Conservation (phyloP, 2,113 vertebrate genomes). For the Periophthalmodon schlosseri region DNA sequence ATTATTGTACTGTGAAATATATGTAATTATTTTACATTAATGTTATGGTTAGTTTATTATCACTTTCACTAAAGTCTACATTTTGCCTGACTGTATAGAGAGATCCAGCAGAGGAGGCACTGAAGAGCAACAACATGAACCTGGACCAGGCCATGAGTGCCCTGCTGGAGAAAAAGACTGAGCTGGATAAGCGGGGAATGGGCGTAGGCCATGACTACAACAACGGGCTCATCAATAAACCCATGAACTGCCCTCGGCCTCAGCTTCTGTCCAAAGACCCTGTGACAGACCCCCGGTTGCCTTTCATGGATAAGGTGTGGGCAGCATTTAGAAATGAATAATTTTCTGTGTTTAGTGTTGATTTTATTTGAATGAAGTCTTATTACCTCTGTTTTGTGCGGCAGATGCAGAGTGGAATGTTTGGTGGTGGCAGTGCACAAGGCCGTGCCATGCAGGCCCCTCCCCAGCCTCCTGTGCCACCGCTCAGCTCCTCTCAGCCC, state of each 20-base stretch:
- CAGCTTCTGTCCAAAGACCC: constrained; percentile 97
- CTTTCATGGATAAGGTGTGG: constrained; percentile 94
- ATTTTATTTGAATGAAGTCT: neutral
- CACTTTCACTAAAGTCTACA: neutral
- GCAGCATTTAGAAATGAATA: neutral
- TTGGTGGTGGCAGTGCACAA: constrained; percentile 95
- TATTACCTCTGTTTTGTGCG: constrained; percentile 69
- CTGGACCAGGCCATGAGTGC: constrained; percentile 99
- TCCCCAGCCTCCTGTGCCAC: constrained; percentile 89
- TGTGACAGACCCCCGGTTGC: constrained; percentile 88
- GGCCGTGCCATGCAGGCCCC: constrained; percentile 89
- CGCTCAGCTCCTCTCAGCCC: constrained; percentile 98
- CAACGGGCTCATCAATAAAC: constrained; percentile 92
- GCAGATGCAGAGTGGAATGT: constrained; percentile 96
- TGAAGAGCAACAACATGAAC: constrained; percentile 98
- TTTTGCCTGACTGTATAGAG: constrained; percentile 75
- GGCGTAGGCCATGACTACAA: constrained; percentile 91
- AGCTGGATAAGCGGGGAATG: constrained; percentile 97
- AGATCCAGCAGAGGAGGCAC: constrained; percentile 98
- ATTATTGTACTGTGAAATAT: neutral
- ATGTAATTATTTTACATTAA: neutral
- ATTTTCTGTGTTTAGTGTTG: neutral
- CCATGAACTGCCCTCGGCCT: constrained; percentile 91
- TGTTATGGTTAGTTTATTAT: neutral
- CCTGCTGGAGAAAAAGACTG: constrained; percentile 98